Conservation (phyloP, 2,888 invertebrate species). For the Morpho deidamia region DNA sequence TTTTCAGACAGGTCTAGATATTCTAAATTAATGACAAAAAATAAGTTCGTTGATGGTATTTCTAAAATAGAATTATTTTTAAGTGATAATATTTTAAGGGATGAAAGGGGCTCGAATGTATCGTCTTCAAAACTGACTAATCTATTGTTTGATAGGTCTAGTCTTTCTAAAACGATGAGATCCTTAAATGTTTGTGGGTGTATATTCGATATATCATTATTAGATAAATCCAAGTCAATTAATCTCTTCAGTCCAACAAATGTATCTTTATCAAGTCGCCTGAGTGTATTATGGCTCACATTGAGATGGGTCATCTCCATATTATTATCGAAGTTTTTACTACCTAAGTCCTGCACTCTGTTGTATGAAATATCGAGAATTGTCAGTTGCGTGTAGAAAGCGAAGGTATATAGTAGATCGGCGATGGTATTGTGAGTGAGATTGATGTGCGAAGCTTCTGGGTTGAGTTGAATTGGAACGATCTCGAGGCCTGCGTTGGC, state of each 20-base stretch:
- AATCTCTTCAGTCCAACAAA: conserved; percentile 85
- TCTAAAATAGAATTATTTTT: conserved; percentile 89
- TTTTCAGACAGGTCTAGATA: conserved; percentile 88
- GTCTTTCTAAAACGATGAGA: conserved; percentile 83
- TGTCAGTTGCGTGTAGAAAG: conserved; percentile 88
- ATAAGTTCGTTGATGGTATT: conserved; percentile 84
- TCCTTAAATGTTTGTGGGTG: conserved; percentile 88
- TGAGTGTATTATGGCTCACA: conserved; percentile 86
- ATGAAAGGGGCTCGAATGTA: conserved; percentile 83
- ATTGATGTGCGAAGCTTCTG: conserved; percentile 89
- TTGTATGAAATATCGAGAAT: conserved; percentile 91
- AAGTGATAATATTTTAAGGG: conserved; percentile 84
- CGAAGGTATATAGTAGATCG: conserved; percentile 86
- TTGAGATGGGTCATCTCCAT: conserved; percentile 85
- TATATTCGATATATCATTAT: conserved; percentile 86
- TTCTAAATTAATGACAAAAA: conserved; percentile 82
- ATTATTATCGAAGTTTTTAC: conserved; percentile 89
- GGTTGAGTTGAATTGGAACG: conserved; percentile 93
- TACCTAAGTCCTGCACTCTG: conserved; percentile 87
- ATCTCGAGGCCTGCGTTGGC: conserved; percentile 88
- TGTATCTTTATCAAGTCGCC: conserved; percentile 84
- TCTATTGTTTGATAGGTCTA: conserved; percentile 87
- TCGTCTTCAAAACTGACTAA: conserved; percentile 85
- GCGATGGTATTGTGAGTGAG: conserved; percentile 90
- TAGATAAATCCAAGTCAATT: conserved; percentile 83